Evolutionary conservation across 2,888 invertebrate genomes (phyloP), one percentile per base, ranked within the genome.

Genomic region (Pherbina coryleti): DNA sequence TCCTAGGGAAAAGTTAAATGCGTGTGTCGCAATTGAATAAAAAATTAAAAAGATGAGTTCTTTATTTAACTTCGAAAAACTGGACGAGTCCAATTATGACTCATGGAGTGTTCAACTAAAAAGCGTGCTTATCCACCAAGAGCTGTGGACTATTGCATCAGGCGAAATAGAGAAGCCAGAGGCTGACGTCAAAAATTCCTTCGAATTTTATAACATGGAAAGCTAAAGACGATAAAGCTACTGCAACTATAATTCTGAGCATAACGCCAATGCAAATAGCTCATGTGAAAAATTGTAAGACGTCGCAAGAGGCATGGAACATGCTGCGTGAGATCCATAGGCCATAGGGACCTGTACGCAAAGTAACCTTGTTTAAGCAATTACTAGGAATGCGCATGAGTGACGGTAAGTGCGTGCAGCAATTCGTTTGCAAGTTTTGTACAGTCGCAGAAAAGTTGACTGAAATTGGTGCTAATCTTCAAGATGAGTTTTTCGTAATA

Each of bases 201-300:
- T n/a, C n/a, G n/a, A n/a, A n/a, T n/a, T n/a, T n/a, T n/a, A n/a
- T n/a, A n/a, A n/a, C 22, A 62, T 79, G 79, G 79, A 73, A 77
- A 17, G 37, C 60, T 5, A 76, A 78, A 25, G 80, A 82, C 69
- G 79, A 81, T 49, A 83, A 80, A 49, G 79, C 81, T 2, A 67
- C 80, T 57, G 82, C 82, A 19, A 79, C 81, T 17, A 80, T 81
- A 14, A 79, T 80, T 9, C 51, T 82, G 9, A 76, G 81, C 62
- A 73, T 81, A 31, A 81, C 82, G 28, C 51, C 82, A 53, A 80
- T 79, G 11, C 81, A 82, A 70, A 44, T 82, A 44, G 76, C 70
- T 0, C 78, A 81, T 55, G 72, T 82, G 8, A 82, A 78, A 51
- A 53, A 79, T 4, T 82, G 80, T 28, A 53, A 75, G 62, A 80